Percentiles rank a stretch among this genome's conserved stretches.
Evolutionary conservation across 2,113 vertebrate species (phyloP).

Genomic region (Lophius piscatorius): DNA sequence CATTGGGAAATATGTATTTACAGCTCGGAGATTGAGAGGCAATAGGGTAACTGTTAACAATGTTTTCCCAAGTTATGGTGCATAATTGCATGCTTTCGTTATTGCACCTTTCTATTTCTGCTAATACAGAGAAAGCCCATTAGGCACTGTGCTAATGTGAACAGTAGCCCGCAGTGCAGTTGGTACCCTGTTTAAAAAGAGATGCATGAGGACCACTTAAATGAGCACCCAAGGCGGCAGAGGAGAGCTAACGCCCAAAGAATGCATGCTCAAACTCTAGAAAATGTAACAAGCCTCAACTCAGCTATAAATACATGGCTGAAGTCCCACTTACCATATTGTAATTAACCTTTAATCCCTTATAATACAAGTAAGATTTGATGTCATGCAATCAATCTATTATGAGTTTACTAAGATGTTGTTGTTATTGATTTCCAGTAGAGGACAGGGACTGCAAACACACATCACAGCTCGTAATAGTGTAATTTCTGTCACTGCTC

Average conservation of each 20-base stretch:
- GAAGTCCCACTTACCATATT: not conserved
- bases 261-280: conserved; percentile 25
- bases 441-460: not conserved
- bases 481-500: conserved; percentile 22
- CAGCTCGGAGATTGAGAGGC: conserved; percentile 72
- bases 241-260: conserved; percentile 39
- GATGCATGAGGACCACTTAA: conserved; percentile 68
- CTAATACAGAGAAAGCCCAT: conserved; percentile 75
- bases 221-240: conserved; percentile 58
- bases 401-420: too few species aligned
- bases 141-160: conserved; percentile 72
- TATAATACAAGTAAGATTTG: not conserved
- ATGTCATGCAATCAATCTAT: not conserved
- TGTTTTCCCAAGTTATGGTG: conserved; percentile 80
- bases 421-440: not conserved
- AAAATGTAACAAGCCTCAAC: conserved; percentile 22
- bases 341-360: conserved; percentile 15
- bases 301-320: conserved; percentile 24
- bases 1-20: conserved; percentile 80
- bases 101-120: conserved; percentile 76
- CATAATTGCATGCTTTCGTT: conserved; percentile 81
- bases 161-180: conserved; percentile 71
- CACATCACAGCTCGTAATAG: not conserved
- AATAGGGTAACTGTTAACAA: conserved; percentile 78
- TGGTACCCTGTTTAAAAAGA: conserved; percentile 70